These are phyloP conservation scores for Paedocypris micromegethes DNA, from an alignment of 2,797 vertebrate species.

Conservation along the genomic window DNA sequence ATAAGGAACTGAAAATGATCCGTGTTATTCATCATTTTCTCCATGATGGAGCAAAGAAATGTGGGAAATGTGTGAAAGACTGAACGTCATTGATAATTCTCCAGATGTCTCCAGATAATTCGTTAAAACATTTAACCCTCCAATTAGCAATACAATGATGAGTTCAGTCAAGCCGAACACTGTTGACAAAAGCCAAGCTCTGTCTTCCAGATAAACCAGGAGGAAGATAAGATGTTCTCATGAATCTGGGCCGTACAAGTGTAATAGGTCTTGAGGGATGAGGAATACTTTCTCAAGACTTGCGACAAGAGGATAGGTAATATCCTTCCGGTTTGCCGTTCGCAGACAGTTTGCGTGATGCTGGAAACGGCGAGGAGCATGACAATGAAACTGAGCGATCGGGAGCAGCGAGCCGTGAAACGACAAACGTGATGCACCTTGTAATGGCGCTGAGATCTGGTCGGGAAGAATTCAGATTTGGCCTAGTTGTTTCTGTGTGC, in stretches of 20 bases:
- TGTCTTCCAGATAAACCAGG: conserved; percentile 3
- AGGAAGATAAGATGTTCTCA: conserved; percentile 1
- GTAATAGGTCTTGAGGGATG: conserved; percentile 44
- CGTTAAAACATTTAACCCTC: too few species aligned
- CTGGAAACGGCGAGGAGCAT: conserved; percentile 6
- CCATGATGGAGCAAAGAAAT: too few species aligned
- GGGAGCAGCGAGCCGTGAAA: conserved; percentile 33
- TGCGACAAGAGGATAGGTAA: conserved; percentile 9
- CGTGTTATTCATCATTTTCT: too few species aligned
- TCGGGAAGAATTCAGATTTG: conserved; percentile 32
- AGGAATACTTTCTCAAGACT: conserved; percentile 49
- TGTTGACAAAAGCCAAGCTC: background rate
- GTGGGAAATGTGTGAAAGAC: too few species aligned
- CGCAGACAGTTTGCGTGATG: background rate
- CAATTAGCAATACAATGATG: too few species aligned
- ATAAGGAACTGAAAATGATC: too few species aligned
- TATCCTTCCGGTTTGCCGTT: conserved; percentile 23
- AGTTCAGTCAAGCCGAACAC: background rate
- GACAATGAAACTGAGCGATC: conserved; percentile 25
- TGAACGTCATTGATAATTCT: too few species aligned
- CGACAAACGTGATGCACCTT: conserved; percentile 46
- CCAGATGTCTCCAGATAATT: too few species aligned
- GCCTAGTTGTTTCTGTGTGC: conserved; percentile 29
- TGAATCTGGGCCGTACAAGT: conserved; percentile 48
- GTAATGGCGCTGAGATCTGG: conserved; percentile 40